Percentiles rank a stretch among this genome's conserved stretches.
These are phyloP conservation scores for Phaethon lepturus DNA, from an alignment of 2,113 vertebrate genomes.

Conservation along the genomic window DNA sequence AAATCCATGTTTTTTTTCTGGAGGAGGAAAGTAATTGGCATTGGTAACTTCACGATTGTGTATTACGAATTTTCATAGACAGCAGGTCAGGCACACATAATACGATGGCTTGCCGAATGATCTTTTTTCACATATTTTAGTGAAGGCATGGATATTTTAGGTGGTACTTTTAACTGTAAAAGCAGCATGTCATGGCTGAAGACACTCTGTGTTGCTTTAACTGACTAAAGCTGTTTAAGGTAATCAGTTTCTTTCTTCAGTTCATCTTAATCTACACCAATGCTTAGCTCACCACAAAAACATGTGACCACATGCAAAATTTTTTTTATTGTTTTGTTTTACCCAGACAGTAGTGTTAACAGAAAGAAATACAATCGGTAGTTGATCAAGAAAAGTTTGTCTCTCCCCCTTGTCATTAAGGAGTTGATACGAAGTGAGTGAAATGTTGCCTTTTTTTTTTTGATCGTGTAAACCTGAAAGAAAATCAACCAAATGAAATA, in stretches of 20 bases:
- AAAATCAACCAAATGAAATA: constrained; percentile 59
- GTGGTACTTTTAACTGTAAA: not conserved
- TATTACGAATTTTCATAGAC: not conserved
- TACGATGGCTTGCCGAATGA: not conserved
- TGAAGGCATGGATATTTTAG: not conserved
- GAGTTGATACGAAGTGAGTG: constrained; percentile 46
- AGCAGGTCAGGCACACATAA: not conserved
- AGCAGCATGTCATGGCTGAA: not conserved
- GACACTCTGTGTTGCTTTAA: constrained; percentile 27
- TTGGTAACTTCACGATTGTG: not conserved
- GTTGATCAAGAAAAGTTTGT: constrained; percentile 57
- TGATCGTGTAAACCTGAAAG: constrained; percentile 44
- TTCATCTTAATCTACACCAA: constrained; percentile 61
- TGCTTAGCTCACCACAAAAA: constrained; percentile 48
- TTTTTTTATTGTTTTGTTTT: constrained; percentile 55
- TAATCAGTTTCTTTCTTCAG: constrained; percentile 52
- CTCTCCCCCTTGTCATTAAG: constrained; percentile 62
- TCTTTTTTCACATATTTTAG: not conserved
- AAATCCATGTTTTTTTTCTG: not conserved
- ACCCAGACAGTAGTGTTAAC: constrained; percentile 17
- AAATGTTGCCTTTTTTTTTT: constrained; percentile 3
- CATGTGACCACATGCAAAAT: constrained; percentile 20
- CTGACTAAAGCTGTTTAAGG: constrained; percentile 49
- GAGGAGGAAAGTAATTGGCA: not conserved
- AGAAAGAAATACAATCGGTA: constrained; percentile 69